Percentiles rank a stretch among this genome's conserved stretches.
These are phyloP conservation scores for Phyto melanocephala DNA, from an alignment of 2,888 invertebrate genomes.

Conservation along the genomic window DNA sequence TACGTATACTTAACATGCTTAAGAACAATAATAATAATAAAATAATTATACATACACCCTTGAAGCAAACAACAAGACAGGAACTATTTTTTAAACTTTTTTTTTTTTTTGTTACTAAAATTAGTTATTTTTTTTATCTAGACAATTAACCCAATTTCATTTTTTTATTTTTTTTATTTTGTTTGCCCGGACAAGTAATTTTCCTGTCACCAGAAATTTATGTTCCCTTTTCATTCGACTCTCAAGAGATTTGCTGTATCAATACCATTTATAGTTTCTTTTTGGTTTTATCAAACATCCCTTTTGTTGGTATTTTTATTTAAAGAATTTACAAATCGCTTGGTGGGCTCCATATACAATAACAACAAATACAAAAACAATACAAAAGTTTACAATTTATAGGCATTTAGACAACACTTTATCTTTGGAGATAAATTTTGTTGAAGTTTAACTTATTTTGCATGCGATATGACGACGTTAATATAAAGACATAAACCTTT, in stretches of 20 bases:
- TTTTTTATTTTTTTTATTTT: too few relatives aligned
- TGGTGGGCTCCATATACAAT: background rate
- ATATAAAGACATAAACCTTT: too few relatives aligned
- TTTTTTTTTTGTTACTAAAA: background rate
- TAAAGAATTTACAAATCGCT: background rate
- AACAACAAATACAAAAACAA: background rate
- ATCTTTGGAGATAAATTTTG: constrained; percentile 31
- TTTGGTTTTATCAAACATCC: background rate
- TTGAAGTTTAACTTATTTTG: too few relatives aligned
- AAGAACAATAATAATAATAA: background rate
- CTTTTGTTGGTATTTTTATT: background rate
- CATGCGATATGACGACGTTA: too few relatives aligned
- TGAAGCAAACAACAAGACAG: background rate
- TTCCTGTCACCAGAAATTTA: constrained; percentile 14
- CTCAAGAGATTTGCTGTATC: constrained; percentile 19
- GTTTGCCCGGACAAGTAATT: background rate
- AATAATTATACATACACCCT: background rate
- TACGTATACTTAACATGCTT: background rate
- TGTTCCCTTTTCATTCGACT: background rate
- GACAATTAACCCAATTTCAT: constrained; percentile 27
- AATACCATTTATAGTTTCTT: background rate
- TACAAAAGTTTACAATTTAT: constrained; percentile 7
- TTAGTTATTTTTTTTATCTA: constrained; percentile 3
- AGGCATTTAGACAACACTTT: constrained; percentile 4
- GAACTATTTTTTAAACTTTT: too few relatives aligned